Base-by-base conservation (phyloP, 2,113 vertebrate species). In the Misgurnus anguillicaudatus region DNA sequence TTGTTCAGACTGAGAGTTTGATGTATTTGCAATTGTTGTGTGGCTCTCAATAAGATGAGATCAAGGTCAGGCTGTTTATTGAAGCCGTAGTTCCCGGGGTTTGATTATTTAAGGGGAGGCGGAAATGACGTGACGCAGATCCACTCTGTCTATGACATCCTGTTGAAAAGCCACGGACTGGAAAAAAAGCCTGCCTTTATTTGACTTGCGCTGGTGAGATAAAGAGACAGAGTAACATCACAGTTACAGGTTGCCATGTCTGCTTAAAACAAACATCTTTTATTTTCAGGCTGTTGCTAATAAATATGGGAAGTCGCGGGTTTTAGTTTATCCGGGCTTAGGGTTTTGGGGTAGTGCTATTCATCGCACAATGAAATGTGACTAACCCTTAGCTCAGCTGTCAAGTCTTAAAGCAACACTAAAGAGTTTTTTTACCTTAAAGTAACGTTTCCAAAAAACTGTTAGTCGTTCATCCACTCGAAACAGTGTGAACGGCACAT, bases 121-220 rank as follows among this genome's bases (percentile, higher is more conserved):
- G 78, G 82, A 84, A 80, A 38, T 58, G 62, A 75, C 57, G 67
- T 72, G 78, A 80, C 31, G 55, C 79, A 75, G 70, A 66, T 67
- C 62, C 21, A 66, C 51, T 68, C 55, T 81, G 66, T 75, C 65
- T 81, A 36, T 53, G 71, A 78, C 74, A 78, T 84, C 79, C 80
- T 85, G 80, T 85, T 79, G 17, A 80, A 72, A 67, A 77, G 51
- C 62, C 42, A 39, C 68, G 45, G 65, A 77, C 41, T 58, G 67
- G 60, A 81, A 73, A 72, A 67, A 66, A 55, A 70, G 31, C 7
- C 31, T 61, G 60, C 13, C 55, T 79, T 84, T 78, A 77, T 45
- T 47, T 53, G 55, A 69, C 63, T 58, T n/a, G 11, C 42, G 21
- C 10, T 38, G 2, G 17, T n/a, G 5, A 66, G 63, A 19, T 41